Percentiles rank a stretch among this genome's conserved stretches.
Evolutionary conservation across 2,797 vertebrate genomes (phyloP).

Genomic region (Pterois miles): DNA sequence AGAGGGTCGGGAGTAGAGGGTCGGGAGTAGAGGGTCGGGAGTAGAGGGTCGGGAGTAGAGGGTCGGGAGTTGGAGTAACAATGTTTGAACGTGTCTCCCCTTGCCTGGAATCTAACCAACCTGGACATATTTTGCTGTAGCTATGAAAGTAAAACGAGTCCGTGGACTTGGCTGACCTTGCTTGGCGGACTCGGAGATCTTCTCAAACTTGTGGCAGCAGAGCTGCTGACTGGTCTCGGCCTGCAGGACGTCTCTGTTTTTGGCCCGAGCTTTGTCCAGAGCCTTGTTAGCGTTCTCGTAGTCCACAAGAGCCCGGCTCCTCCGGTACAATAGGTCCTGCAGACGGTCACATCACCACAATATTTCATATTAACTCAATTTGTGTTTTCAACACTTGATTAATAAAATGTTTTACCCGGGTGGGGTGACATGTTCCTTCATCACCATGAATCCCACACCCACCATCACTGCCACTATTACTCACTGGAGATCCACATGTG

Average conservation of each 20-base stretch:
- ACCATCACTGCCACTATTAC: too few relatives aligned
- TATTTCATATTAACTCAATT: not conserved
- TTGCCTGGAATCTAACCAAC: too few relatives aligned
- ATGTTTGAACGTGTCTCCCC: too few relatives aligned
- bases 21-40: too few relatives aligned
- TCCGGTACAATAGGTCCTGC: constrained; percentile 95
- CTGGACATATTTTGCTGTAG: constrained; percentile 63
- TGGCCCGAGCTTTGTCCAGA: constrained; percentile 96
- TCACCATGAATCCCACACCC: too few relatives aligned
- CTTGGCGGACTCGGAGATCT: constrained; percentile 98
- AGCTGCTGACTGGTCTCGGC: constrained; percentile 96
- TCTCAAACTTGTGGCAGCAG: constrained; percentile 99
- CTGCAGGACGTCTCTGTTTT: constrained; percentile 97
- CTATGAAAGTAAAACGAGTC: not conserved
- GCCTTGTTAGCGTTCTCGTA: constrained; percentile 99
- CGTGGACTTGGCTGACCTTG: constrained; percentile 77
- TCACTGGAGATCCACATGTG: too few relatives aligned
- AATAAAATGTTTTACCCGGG: too few relatives aligned
- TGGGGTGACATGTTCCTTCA: too few relatives aligned
- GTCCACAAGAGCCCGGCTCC: constrained; percentile 95
- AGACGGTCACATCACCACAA: not conserved
- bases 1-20: too few relatives aligned
- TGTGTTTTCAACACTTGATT: not conserved
- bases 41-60: too few relatives aligned
- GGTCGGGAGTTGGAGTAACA: too few relatives aligned